Base-by-base conservation (phyloP, 1,140 invertebrate genomes). In the Diabrotica undecimpunctata region DNA sequence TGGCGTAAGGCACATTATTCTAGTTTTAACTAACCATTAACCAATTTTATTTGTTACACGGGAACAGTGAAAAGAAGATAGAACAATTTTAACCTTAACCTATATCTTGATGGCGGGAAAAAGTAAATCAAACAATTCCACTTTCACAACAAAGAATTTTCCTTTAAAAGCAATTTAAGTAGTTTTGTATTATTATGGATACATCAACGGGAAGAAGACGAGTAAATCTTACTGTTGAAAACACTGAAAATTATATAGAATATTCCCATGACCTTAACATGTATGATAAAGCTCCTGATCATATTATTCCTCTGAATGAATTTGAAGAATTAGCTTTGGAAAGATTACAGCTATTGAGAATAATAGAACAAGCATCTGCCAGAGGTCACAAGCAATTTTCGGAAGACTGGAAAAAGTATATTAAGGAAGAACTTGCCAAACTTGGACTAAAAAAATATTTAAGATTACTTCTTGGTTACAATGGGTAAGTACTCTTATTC, bases 291-390 rank as follows among this genome's bases (percentile, higher is more conserved):
- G 88, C 91, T 46, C 95, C 95, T n/a, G 81, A 73, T 52, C 85
- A 87, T 65, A 82, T 86, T 60, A 86, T 97, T 62, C 85, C 86
- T 62, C 81, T 97, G 14, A 81, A 88, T 64, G 93, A 96, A 76
- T 96, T 97, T 82, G 93, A 97, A 84, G 87, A 91, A 58, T 84
- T 92, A 69, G 92, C 93, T 8, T 76, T 93, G 36, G 93, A 96
- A 75, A 86, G 95, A 73, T 78, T 97, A 39, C 90, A 91, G 82
- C 84, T 94, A 39, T 79, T 95, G 38, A 83, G 92, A 70, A 84
- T 85, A 55, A 81, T 95, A 60, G 91, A 93, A 72, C 84, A 87
- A 54, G 84, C 90, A 6, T 81, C 87, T 46, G 76, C 83, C 41
- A 88, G 87, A 77, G 84, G 86, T 51, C 76, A 86, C 10, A 81